Conservation (phyloP, 2,797 vertebrate species). For the Denticeps clupeoides region DNA sequence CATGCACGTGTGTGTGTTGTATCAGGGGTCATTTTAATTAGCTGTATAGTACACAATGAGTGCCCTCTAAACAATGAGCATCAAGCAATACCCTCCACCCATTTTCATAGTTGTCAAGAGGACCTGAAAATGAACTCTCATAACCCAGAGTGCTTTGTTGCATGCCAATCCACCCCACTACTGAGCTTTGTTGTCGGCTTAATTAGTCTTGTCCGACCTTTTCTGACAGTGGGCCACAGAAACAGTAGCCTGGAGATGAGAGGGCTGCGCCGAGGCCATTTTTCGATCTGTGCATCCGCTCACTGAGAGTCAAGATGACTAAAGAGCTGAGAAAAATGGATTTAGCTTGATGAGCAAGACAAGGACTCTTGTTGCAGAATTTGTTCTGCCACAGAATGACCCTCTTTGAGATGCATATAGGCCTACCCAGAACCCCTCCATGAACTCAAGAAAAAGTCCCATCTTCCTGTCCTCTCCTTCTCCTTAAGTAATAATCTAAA, state of each 20-base stretch:
- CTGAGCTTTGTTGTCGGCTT: conserved; percentile 12
- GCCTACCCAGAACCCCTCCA: too few relatives aligned
- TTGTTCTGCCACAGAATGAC: too few relatives aligned
- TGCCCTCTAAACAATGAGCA: too few relatives aligned
- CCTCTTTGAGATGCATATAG: too few relatives aligned
- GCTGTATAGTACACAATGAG: too few relatives aligned
- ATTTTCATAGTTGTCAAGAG: conserved; percentile 4
- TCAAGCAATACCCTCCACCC: conserved; percentile 15
- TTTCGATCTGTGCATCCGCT: background rate
- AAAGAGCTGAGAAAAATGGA: conserved; percentile 2
- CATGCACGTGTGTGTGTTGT: too few relatives aligned
- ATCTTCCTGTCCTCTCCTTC: too few relatives aligned
- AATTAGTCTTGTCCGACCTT: conserved; percentile 17
- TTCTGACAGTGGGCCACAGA: background rate
- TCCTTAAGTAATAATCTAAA: too few relatives aligned
- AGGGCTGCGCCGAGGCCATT: background rate
- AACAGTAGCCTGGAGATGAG: background rate
- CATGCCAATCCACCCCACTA: background rate
- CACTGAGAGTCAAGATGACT: background rate
- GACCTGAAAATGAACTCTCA: conserved; percentile 14
- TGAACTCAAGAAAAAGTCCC: too few relatives aligned
- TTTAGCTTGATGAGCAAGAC: background rate
- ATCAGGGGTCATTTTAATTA: too few relatives aligned
- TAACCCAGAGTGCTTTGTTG: background rate
- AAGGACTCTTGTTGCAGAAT: background rate